Evolutionary conservation across 1,140 invertebrate species (phyloP), one percentile per base, ranked within the genome.

Genomic region (Drosophila persimilis): DNA sequence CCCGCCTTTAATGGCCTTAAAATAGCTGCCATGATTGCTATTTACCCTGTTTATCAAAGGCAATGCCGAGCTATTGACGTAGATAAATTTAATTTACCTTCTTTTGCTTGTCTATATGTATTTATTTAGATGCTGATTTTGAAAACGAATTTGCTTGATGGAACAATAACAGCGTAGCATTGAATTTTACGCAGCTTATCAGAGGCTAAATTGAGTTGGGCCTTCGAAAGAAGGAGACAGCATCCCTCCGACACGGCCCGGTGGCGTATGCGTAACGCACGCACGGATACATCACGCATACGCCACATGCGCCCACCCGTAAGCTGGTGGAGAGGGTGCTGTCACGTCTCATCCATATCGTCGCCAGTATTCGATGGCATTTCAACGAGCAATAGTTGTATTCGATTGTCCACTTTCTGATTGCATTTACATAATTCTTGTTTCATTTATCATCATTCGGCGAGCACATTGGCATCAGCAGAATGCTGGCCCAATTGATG

Each of bases 21-120:
- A 84, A 79, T 79, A 85, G 62, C 77, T 77, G 63, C 69, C 73
- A 66, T 66, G 77, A 76, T 80, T 77, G 75, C 70, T 71, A 74
- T 70, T 81, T 78, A 77, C 70, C 48, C 70, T 77, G 74, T 63
- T 86, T 86, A 81, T 88, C 81, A 85, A 88, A 75, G 73, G 59
- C 78, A 86, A 81, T 81, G 77, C 50, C 63, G 51, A 66, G 46
- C 62, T 73, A 81, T 86, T 85, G 81, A 88, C 70, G 84, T 86
- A 85, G 81, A 86, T 88, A 86, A 86, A 86, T 81, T 81, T 88
- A 62, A 86, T 86, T 86, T 86, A 76, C 70, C 74, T 69, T 69
- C 66, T 70, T 48, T 50, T 3, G 35, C 11, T 57, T 57, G 64
- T 45, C 63, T 57, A 1, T 9, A 11, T 35, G 51, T 41, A 67